phyloP scores from a whole-genome alignment of 2,888 invertebrate species.

The Lacanobia wlatinum region DNA sequence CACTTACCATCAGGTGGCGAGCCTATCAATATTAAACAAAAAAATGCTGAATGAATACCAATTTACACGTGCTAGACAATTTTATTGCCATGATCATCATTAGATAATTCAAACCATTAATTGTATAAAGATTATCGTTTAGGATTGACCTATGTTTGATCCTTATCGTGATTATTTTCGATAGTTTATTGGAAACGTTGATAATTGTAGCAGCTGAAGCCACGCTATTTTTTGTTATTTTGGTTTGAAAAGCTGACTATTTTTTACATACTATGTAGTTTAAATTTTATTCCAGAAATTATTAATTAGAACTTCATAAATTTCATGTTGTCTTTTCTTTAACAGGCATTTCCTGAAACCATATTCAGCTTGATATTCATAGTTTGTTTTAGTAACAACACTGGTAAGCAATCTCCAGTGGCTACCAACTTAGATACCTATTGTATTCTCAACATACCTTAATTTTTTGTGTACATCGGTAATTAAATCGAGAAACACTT shows the following conservation, averaged over 20 bases:
- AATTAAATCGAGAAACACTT: constrained; percentile 42
- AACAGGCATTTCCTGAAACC: neutral
- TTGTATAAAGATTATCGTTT: constrained; percentile 13
- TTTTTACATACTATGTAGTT: too few relatives aligned
- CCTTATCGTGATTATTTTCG: neutral
- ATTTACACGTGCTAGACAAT: neutral
- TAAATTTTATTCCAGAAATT: neutral
- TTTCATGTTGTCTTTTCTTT: neutral
- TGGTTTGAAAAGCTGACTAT: neutral
- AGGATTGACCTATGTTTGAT: constrained; percentile 15
- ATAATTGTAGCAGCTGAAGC: neutral
- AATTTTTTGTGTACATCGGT: constrained; percentile 22
- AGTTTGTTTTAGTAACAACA: neutral
- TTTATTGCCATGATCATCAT: neutral
- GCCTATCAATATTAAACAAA: too few relatives aligned
- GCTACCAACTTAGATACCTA: neutral
- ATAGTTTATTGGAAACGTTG: neutral
- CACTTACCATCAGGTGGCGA: neutral
- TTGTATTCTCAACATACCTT: constrained; percentile 21
- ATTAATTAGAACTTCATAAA: neutral
- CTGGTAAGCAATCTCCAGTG: neutral
- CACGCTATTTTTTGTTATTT: neutral
- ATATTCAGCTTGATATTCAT: neutral
- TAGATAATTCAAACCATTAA: constrained; percentile 3
- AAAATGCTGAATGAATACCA: neutral